Evolutionary conservation across 2,797 vertebrate genomes (phyloP).

Genomic region (Microctenopoma steveboyesi): DNA sequence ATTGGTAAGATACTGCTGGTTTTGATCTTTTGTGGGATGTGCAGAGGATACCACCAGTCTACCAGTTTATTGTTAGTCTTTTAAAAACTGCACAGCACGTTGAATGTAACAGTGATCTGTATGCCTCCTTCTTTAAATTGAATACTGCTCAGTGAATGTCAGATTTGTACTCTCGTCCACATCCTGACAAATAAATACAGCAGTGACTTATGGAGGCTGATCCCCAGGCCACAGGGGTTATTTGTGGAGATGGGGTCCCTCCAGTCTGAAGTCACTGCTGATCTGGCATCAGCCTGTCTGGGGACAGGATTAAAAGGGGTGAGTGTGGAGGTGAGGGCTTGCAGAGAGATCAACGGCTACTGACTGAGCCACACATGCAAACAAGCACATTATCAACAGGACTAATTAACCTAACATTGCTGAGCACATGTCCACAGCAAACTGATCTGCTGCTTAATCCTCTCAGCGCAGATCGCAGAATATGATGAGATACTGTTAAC

Average conservation of each 20-base stretch:
- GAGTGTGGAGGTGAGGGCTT: conserved; percentile 70
- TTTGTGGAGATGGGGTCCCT: conserved; percentile 59
- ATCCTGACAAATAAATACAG: conserved; percentile 17
- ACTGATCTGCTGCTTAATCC: conserved; percentile 40
- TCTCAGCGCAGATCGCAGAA: conserved; percentile 14
- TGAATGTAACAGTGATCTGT: background rate
- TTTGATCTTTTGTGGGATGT: too few species aligned
- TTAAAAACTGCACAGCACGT: too few species aligned
- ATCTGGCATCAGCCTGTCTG: conserved; percentile 82
- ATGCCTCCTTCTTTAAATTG: background rate
- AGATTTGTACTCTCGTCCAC: background rate
- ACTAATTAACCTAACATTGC: conserved; percentile 58
- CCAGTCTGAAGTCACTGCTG: conserved; percentile 63
- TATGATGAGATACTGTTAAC: conserved; percentile 21
- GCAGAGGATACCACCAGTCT: too few species aligned
- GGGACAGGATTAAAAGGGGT: conserved; percentile 77
- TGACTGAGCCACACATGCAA: conserved; percentile 66
- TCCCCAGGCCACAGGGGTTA: conserved; percentile 39
- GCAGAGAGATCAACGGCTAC: conserved; percentile 65
- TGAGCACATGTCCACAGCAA: conserved; percentile 45
- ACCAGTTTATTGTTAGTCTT: too few species aligned
- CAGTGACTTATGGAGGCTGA: conserved; percentile 27
- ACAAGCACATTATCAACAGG: conserved; percentile 63
- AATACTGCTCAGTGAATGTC: background rate
- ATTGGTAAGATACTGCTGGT: too few species aligned